Base-by-base conservation (phyloP, 2,797 vertebrate genomes). In the Mionectes olivaceus region DNA sequence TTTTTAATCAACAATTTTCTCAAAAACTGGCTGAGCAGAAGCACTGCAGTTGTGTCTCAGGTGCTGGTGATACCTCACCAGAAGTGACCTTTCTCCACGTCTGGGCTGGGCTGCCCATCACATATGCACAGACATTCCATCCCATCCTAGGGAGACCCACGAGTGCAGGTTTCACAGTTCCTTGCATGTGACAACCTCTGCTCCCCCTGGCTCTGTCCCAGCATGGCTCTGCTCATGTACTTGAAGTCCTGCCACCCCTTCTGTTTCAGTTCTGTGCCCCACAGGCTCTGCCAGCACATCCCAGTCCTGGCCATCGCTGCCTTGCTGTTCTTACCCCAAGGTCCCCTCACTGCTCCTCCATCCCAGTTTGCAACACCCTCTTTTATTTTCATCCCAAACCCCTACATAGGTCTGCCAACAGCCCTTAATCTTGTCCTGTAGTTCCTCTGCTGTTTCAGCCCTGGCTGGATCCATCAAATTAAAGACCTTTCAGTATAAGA, bases 401-500 rank as follows among this genome's bases (percentile, higher is more conserved):
- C 81, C 63, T 39, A 7, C 28, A 50, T 2, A 82, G 71, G 71
- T 92, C 57, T 92, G 89, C 89, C 93, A 90, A 70, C 11, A 35
- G 59, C 63, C 41, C 79, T 85, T 78, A 82, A 71, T 74, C 89
- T 87, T 59, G 67, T 52, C 95, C 86, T 59, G 65, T 60, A 75
- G 85, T 39, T 91, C 68, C 53, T 84, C 85, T 79, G 82, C 93
- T 53, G 24, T 79, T 76, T 76, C 91, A 94, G 49, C 76, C 70
- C 89, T 79, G 76, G 49, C 80, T 84, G 89, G 89, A 76, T 85
- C 68, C 83, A 68, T 76, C 86, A 60, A 59, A 85, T 60, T 53
- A 94, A 93, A 95, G 88, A 85, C 91, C 89, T 88, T 92, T 90
- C 91, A 76, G 32, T 85, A 79, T 85, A 83, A 90, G 76, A 71